Base-by-base conservation (phyloP, 1,140 invertebrate species). In the Pectinophora gossypiella region DNA sequence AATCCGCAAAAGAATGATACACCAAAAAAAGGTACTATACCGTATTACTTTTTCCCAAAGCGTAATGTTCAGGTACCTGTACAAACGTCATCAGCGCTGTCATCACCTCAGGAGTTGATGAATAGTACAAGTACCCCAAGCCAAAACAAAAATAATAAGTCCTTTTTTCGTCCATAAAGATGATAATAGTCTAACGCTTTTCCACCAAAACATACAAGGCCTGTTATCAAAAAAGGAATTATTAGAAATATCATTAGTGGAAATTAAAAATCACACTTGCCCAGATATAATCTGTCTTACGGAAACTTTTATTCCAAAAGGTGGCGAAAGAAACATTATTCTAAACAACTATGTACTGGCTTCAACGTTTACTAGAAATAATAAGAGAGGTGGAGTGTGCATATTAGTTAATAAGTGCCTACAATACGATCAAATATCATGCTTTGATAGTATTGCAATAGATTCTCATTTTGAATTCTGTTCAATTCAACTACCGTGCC, bases 201-300 rank as follows among this genome's bases (percentile, higher is more conserved):
- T 43, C 5, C 40, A 43, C 18, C 40, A 43, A 43, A 43, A 43
- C n/a, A 43, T 43, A 5, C 40, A 43, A 19, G 40, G 40, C 2
- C 18, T 43, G 19, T 16, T 43, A 3, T 43, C 40, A 18, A 43
- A 43, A 19, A 19, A 19, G 13, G 19, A 43, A 19, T n/a, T 43
- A 3, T 5, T 43, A 43, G 40, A 43, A 19, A 43, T 43, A 19
- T 5, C 19, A 19, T 16, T 43, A 7, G 3, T 19, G 9, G 13
- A 19, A 9, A 43, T 43, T n/a, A 9, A 38, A 6, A 38, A 38
- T 38, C 9, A 9, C 3, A 6, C 3, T 15, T 5, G 19, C 13
- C 16, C 40, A 19, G 40, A 43, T 16, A n/a, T 43, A 18, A 4
- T 43, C 4, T 43, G 40, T 43, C 19, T 43, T 19, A 19, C 40